Conservation (phyloP, 1,140 invertebrate genomes). For the Drosophila kanapiae region DNA sequence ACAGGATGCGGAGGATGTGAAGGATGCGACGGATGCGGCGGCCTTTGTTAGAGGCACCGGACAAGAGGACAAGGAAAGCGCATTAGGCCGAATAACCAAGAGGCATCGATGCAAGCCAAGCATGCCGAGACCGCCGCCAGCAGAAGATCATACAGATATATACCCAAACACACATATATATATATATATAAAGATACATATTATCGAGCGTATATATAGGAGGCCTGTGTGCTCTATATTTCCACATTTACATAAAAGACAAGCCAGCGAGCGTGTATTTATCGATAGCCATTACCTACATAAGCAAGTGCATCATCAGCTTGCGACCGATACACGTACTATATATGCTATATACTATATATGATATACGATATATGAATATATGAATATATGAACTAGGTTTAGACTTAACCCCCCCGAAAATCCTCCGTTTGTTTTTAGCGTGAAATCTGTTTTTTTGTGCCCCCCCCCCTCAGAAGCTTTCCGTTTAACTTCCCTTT, state of each 20-base stretch:
- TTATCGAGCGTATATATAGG: constrained; percentile 11
- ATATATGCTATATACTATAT: constrained; percentile 16
- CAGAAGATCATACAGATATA: constrained; percentile 44
- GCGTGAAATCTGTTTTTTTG: constrained; percentile 47
- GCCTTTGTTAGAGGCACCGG: not conserved
- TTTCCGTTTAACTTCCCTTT: constrained; percentile 39
- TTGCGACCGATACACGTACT: constrained; percentile 11
- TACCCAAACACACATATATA: too few species aligned
- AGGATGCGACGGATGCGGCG: not conserved
- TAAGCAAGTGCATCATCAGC: constrained; percentile 50
- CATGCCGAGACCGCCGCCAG: constrained; percentile 22
- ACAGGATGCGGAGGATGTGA: constrained; percentile 6
- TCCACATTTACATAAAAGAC: constrained; percentile 81
- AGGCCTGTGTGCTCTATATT: constrained; percentile 68
- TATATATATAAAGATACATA: constrained; percentile 34
- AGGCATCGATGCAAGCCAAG: constrained; percentile 2
- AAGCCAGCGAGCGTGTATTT: constrained; percentile 78
- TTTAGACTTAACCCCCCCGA: constrained; percentile 20
- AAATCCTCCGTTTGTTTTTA: constrained; percentile 46
- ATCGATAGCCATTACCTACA: constrained; percentile 59
- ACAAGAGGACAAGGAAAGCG: constrained; percentile 38
- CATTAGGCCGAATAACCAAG: constrained; percentile 40
- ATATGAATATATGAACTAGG: constrained; percentile 30
- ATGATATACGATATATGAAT: constrained; percentile 22
- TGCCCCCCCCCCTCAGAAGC: not conserved